Evolutionary conservation across 2,888 invertebrate species (phyloP).

Genomic region (Dynastes grantii): DNA sequence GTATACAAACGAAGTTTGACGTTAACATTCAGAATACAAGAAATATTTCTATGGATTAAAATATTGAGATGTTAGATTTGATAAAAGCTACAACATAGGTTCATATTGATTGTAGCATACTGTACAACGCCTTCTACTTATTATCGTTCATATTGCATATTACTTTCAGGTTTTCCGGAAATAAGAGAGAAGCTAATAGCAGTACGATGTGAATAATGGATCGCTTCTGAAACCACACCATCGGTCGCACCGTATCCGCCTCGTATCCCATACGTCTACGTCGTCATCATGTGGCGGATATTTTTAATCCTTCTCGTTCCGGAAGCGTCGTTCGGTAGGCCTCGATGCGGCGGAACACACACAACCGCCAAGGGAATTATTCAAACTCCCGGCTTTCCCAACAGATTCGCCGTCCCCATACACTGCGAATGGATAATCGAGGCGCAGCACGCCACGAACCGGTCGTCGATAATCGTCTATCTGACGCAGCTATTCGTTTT

Average conservation of each 20-base stretch:
- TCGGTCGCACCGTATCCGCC: not conserved
- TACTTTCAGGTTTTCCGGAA: slow-evolving; percentile 37
- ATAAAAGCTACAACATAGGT: too few relatives aligned
- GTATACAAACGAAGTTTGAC: too few relatives aligned
- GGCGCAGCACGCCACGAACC: slow-evolving; percentile 75
- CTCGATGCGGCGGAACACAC: slow-evolving; percentile 79
- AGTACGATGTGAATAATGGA: slow-evolving; percentile 48
- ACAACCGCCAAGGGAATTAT: slow-evolving; percentile 80
- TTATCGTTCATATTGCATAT: slow-evolving; percentile 11
- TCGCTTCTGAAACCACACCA: slow-evolving; percentile 43
- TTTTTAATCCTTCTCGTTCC: slow-evolving; percentile 51
- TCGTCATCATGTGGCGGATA: slow-evolving; percentile 49
- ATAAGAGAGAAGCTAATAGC: slow-evolving; percentile 24
- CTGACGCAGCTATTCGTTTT: slow-evolving; percentile 91
- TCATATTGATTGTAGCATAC: not conserved
- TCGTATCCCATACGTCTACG: not conserved
- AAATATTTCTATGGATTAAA: too few relatives aligned
- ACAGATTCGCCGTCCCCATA: slow-evolving; percentile 86
- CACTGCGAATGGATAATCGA: slow-evolving; percentile 90
- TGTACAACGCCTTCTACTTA: not conserved
- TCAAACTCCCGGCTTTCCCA: slow-evolving; percentile 89
- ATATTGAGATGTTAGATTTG: too few relatives aligned
- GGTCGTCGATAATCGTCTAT: slow-evolving; percentile 87
- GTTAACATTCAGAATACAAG: too few relatives aligned
- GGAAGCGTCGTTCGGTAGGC: slow-evolving; percentile 54